Conservation (phyloP, 2,888 invertebrate genomes). For the Melangyna quadrimaculata region DNA sequence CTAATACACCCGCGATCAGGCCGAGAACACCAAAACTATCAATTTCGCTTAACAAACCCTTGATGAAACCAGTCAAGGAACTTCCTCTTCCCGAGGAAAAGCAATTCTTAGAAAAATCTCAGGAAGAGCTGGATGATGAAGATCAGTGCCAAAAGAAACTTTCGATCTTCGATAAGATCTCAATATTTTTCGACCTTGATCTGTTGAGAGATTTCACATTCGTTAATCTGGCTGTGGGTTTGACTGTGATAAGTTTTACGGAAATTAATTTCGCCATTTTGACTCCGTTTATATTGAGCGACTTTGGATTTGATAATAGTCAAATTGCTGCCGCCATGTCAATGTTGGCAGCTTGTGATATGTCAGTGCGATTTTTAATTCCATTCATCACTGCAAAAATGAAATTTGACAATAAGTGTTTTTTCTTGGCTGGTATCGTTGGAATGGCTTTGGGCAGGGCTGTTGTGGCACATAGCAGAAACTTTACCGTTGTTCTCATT, state of each 20-base stretch:
- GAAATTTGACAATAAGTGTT: slow-evolving; percentile 86
- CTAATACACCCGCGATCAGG: slow-evolving; percentile 53
- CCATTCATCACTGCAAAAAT: slow-evolving; percentile 86
- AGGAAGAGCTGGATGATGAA: slow-evolving; percentile 69
- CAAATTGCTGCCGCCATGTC: slow-evolving; percentile 88
- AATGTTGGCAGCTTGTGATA: slow-evolving; percentile 85
- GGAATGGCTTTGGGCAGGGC: slow-evolving; percentile 85
- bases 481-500: slow-evolving; percentile 82
- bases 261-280: slow-evolving; percentile 89
- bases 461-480: slow-evolving; percentile 82
- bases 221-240: slow-evolving; percentile 87
- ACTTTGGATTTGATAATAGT: slow-evolving; percentile 82
- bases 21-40: slow-evolving; percentile 47
- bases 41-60: slow-evolving; percentile 26
- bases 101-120: slow-evolving; percentile 39
- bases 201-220: slow-evolving; percentile 86
- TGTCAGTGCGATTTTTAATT: slow-evolving; percentile 85
- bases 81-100: slow-evolving; percentile 20
- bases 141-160: slow-evolving; percentile 79
- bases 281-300: slow-evolving; percentile 87
- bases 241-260: slow-evolving; percentile 87
- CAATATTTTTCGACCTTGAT: slow-evolving; percentile 87
- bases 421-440: slow-evolving; percentile 86
- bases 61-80: slow-evolving; percentile 42
- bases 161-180: slow-evolving; percentile 83